Conservation (phyloP, 1,140 invertebrate genomes). For the Harpegnathos saltator region DNA sequence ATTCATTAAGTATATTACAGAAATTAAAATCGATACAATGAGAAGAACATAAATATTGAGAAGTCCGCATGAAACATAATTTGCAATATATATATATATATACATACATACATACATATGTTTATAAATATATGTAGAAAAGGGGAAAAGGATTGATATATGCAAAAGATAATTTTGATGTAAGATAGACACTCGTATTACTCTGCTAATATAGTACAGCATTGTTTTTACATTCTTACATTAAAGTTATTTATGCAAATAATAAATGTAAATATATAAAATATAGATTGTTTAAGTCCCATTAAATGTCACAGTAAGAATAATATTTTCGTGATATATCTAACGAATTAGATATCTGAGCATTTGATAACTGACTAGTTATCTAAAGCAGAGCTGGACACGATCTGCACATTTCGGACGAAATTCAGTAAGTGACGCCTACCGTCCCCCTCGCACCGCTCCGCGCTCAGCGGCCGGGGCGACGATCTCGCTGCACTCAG, state of each 20-base stretch:
- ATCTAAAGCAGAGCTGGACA: no score
- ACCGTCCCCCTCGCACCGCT: no score
- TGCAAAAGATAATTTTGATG: not conserved
- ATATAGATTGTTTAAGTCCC: not conserved
- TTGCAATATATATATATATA: not conserved
- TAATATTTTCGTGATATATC: no score
- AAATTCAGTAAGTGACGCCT: no score
- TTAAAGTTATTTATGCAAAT: not conserved
- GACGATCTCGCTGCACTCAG: no score
- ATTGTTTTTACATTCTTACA: not conserved
- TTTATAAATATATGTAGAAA: not conserved
- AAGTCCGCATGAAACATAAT: not conserved
- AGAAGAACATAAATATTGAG: conserved; percentile 1
- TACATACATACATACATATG: not conserved
- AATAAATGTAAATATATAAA: conserved; percentile 18
- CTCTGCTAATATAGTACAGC: not conserved
- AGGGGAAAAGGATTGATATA: no score
- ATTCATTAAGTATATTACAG: no score
- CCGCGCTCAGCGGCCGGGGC: no score
- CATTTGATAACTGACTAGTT: no score
- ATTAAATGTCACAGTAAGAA: not conserved
- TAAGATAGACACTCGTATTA: not conserved
- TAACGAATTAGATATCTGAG: no score
- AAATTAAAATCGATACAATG: not conserved
- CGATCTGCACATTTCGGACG: no score